A percentile compares a stretch with the other conserved stretches of the same genome.
These are phyloP conservation scores for Drosophila miranda DNA, from an alignment of 1,140 invertebrate genomes.

Conservation along the genomic window DNA sequence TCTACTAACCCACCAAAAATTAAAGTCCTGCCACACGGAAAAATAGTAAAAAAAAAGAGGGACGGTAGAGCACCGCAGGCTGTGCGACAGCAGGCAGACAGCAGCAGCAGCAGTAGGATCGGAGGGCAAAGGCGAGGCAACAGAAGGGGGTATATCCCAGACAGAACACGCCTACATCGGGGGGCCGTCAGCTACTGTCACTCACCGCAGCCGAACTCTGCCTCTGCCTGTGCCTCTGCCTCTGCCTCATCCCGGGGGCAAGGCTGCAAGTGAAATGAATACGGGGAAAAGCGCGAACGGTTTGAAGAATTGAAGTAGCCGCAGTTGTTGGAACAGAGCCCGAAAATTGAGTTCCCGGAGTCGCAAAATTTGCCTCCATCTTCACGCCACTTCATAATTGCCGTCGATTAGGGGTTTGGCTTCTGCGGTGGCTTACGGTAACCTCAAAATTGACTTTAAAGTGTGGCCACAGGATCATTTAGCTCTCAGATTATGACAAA, in stretches of 20 bases:
- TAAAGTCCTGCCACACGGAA: slow-evolving; percentile 22
- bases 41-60: slow-evolving; percentile 9
- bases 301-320: slow-evolving; percentile 46
- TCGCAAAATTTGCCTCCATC: slow-evolving; percentile 6
- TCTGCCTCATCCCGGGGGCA: slow-evolving; percentile 25
- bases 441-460: slow-evolving; percentile 66
- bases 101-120: neutral
- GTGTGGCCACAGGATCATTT: slow-evolving; percentile 55
- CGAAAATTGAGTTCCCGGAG: slow-evolving; percentile 45
- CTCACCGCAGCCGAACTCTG: slow-evolving; percentile 14
- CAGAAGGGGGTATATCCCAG: slow-evolving; percentile 14
- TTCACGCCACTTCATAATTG: slow-evolving; percentile 29
- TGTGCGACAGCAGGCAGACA: slow-evolving; percentile 17
- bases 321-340: slow-evolving; percentile 35
- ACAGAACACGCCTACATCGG: slow-evolving; percentile 36
- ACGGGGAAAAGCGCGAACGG: slow-evolving; percentile 1
- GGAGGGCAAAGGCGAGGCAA: neutral
- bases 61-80: slow-evolving; percentile 26
- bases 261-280: slow-evolving; percentile 54
- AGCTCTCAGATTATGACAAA: slow-evolving; percentile 27
- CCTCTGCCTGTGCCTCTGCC: neutral
- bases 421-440: slow-evolving; percentile 33
- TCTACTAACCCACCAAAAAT: slow-evolving; percentile 6
- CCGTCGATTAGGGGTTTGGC: slow-evolving; percentile 47
- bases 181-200: slow-evolving; percentile 51